phyloP scores from a whole-genome alignment of 2,113 vertebrate species.

The Alouatta palliata region DNA sequence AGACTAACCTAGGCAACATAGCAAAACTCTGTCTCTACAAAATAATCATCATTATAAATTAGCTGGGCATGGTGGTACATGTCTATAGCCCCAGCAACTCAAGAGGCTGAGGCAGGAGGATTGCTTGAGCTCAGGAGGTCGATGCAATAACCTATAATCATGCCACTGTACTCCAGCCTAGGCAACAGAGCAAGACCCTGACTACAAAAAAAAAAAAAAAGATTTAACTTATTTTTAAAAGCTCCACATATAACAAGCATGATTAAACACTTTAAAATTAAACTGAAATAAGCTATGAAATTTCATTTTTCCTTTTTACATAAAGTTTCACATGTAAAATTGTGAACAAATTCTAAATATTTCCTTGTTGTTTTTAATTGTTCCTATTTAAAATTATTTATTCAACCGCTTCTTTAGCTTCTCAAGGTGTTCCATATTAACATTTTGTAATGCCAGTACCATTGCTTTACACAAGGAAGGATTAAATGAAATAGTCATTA shows the following conservation, averaged over 20 bases:
- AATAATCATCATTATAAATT: no score
- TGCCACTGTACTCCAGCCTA: no score
- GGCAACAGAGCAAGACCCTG: no score
- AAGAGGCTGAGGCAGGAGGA: no score
- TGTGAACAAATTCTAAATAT: constrained; percentile 48
- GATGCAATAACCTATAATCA: no score
- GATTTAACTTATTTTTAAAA: neutral
- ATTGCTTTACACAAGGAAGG: constrained; percentile 82
- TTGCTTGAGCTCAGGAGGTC: no score
- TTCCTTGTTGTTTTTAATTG: constrained; percentile 23
- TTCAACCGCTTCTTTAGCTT: constrained; percentile 87
- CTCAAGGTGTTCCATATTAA: constrained; percentile 82
- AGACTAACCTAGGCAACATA: no score
- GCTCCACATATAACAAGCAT: neutral
- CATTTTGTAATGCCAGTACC: constrained; percentile 86
- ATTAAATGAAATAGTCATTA: constrained; percentile 91
- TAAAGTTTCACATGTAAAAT: constrained; percentile 42
- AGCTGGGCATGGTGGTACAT: no score
- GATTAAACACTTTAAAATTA: constrained; percentile 47
- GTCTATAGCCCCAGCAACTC: no score
- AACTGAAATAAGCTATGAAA: constrained; percentile 11
- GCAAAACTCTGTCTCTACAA: no score
- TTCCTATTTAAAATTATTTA: constrained; percentile 66
- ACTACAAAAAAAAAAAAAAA: neutral
- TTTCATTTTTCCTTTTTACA: constrained; percentile 11